A percentile compares a stretch with the other conserved stretches of the same genome.
Conservation (phyloP, 2,797 vertebrate species). For the Pantherophis vulpinus region DNA sequence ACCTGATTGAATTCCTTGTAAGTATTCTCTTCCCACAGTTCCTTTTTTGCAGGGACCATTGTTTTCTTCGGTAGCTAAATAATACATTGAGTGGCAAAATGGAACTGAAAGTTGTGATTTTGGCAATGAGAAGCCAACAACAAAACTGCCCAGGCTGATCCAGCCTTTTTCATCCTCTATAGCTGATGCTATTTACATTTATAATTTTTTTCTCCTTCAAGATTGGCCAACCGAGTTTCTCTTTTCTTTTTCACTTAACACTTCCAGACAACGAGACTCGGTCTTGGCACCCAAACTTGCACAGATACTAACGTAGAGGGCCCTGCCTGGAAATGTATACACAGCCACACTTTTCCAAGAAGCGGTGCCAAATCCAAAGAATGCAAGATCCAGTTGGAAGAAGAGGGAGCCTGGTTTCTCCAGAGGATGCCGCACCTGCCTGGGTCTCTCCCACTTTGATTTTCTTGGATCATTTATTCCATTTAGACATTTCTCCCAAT, state of each 20-base stretch:
- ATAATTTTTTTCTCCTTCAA: too few species aligned
- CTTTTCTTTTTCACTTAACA: not conserved
- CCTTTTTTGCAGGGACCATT: not conserved
- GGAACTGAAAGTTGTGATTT: not conserved
- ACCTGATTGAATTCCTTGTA: not conserved
- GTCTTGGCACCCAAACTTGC: not conserved
- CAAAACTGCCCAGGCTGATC: not conserved
- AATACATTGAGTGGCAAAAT: not conserved
- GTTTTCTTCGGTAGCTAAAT: not conserved
- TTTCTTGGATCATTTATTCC: slow-evolving; percentile 46
- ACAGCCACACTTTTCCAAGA: not conserved
- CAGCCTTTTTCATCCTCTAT: not conserved
- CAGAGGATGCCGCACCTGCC: slow-evolving; percentile 30
- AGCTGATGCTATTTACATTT: not conserved
- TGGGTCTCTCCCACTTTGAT: slow-evolving; percentile 42
- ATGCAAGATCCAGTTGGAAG: slow-evolving; percentile 41
- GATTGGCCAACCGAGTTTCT: not conserved
- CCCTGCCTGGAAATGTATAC: not conserved
- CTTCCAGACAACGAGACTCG: not conserved
- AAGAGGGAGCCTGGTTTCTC: slow-evolving; percentile 39
- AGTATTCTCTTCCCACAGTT: not conserved
- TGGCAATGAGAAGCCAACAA: not conserved
- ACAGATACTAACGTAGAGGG: not conserved
- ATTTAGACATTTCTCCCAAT: slow-evolving; percentile 42
- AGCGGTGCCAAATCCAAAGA: not conserved